phyloP scores from a whole-genome alignment of 2,888 invertebrate species.

The Trachelus iudaicus region DNA sequence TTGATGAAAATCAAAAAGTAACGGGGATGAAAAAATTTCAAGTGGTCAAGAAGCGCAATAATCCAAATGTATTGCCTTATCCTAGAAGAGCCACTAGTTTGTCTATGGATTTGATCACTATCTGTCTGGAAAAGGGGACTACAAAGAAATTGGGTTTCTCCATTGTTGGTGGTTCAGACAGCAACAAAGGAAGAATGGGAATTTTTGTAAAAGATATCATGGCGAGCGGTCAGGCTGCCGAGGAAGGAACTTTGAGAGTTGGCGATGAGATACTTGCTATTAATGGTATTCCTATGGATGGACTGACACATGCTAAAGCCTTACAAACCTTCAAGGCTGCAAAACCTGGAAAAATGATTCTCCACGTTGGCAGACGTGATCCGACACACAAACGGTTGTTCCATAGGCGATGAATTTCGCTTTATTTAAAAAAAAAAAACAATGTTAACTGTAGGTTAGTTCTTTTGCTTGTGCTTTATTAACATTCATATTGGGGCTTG shows the following conservation, averaged over 20 bases:
- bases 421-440: not conserved
- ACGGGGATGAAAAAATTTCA: constrained; percentile 68
- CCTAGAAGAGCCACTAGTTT: constrained; percentile 48
- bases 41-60: constrained; percentile 50
- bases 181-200: constrained; percentile 72
- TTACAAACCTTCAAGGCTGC: constrained; percentile 72
- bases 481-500: constrained; percentile 23
- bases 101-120: constrained; percentile 53
- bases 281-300: constrained; percentile 70
- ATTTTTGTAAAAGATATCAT: constrained; percentile 74
- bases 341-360: constrained; percentile 70
- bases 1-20: constrained; percentile 39
- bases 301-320: constrained; percentile 71
- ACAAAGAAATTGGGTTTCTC: constrained; percentile 74
- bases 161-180: constrained; percentile 74
- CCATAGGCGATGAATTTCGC: constrained; percentile 30
- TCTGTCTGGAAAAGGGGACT: constrained; percentile 70
- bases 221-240: constrained; percentile 72
- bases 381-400: constrained; percentile 57
- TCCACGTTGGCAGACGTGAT: constrained; percentile 68
- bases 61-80: constrained; percentile 28
- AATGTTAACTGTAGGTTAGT: constrained; percentile 44
- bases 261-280: constrained; percentile 73
- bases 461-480: constrained; percentile 43
- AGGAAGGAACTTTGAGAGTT: constrained; percentile 70